phyloP scores from a whole-genome alignment of 1,140 invertebrate genomes.

The Lutraria rhynchaena region DNA sequence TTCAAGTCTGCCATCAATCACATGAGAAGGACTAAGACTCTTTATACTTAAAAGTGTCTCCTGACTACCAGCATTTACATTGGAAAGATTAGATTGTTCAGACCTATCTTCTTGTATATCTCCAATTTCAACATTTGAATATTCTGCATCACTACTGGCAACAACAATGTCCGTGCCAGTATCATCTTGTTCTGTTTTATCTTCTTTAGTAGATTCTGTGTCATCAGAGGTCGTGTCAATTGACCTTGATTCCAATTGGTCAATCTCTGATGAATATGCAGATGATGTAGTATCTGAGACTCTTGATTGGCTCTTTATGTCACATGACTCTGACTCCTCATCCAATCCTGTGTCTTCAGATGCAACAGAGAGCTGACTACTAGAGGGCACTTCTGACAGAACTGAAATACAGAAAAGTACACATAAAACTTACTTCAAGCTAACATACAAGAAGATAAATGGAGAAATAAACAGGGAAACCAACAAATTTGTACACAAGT shows the following conservation, averaged over 20 bases:
- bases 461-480: too few relatives aligned
- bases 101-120: conserved; percentile 78
- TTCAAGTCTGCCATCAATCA: conserved; percentile 21
- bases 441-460: too few relatives aligned
- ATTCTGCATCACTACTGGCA: conserved; percentile 68
- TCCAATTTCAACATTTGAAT: conserved; percentile 79
- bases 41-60: conserved; percentile 78
- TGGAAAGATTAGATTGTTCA: conserved; percentile 73
- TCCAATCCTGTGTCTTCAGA: conserved; percentile 61
- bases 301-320: conserved; percentile 52
- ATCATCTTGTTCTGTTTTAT: neutral
- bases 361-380: conserved; percentile 61
- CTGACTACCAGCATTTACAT: conserved; percentile 74
- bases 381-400: conserved; percentile 68
- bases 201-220: conserved; percentile 41
- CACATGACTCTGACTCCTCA: conserved; percentile 59
- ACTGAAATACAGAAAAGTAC: conserved; percentile 52
- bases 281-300: conserved; percentile 46
- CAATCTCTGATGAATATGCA: conserved; percentile 62
- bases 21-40: conserved; percentile 73
- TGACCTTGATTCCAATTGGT: conserved; percentile 33
- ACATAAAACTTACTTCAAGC: too few relatives aligned
- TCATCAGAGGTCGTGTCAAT: conserved; percentile 39
- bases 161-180: conserved; percentile 18
- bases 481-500: too few relatives aligned